Conservation (phyloP, 2,797 vertebrate species). For the Manis crassicaudata region DNA sequence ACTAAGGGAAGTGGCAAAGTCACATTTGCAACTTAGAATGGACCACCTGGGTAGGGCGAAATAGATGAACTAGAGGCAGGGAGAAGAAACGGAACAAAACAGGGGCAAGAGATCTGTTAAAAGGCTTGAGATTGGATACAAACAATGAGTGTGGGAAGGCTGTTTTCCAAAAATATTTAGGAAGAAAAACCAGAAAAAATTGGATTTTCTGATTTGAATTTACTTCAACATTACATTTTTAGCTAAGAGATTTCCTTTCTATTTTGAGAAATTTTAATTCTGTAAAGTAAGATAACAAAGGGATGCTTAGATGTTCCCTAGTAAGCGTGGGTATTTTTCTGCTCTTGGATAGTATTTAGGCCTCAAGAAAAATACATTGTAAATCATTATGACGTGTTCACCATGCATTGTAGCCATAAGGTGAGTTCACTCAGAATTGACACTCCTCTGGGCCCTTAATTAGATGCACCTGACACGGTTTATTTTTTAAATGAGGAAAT, state of each 20-base stretch:
- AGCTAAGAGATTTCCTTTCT: background rate
- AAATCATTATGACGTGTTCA: constrained; percentile 26
- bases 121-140: background rate
- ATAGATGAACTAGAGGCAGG: background rate
- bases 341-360: background rate
- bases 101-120: fast-evolving
- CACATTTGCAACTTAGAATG: background rate
- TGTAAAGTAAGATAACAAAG: background rate
- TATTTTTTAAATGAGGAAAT: constrained; percentile 36
- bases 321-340: background rate
- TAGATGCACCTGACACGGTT: constrained; percentile 29
- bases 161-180: background rate
- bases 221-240: background rate
- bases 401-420: background rate
- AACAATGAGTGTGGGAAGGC: background rate
- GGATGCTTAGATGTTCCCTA: background rate
- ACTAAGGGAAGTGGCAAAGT: background rate
- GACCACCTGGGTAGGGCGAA: background rate
- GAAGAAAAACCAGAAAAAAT: background rate
- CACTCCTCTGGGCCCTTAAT: constrained; percentile 9
- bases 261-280: background rate
- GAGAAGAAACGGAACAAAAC: background rate
- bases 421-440: background rate
- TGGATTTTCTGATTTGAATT: background rate
- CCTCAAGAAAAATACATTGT: background rate